Conservation (phyloP, 2,888 invertebrate species). For the Amphipyra tragopoginis region DNA sequence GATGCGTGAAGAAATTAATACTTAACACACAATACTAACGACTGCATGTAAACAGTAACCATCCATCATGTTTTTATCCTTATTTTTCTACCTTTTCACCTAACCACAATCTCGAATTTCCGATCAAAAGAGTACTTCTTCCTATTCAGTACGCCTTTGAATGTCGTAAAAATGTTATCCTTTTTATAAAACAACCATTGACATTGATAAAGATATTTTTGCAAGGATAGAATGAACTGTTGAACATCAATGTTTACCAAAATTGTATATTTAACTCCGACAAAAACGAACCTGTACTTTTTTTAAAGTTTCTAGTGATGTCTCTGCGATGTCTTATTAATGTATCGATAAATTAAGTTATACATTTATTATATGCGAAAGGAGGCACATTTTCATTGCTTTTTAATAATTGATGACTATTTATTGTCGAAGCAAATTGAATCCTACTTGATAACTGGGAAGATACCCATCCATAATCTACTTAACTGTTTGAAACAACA, state of each 20-base stretch:
- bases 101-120: background rate
- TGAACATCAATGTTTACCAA: too few species aligned
- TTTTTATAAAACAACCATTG: background rate
- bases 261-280: background rate
- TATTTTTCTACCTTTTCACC: background rate
- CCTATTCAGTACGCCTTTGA: background rate
- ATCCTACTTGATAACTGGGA: too few species aligned
- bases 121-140: background rate
- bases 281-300: background rate
- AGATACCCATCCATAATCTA: too few species aligned
- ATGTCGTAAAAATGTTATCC: background rate
- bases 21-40: too few species aligned
- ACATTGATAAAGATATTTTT: background rate
- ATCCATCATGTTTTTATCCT: too few species aligned
- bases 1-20: too few species aligned
- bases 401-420: too few species aligned
- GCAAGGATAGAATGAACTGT: background rate
- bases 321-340: background rate
- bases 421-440: too few species aligned
- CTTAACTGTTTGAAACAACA: background rate
- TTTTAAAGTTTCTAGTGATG: slow-evolving; percentile 8
- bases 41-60: too few species aligned
- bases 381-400: too few species aligned
- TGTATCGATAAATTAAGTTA: background rate
- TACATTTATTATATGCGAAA: background rate